Percentiles rank a stretch among this genome's conserved stretches.
Evolutionary conservation across 2,888 invertebrate species (phyloP).

Genomic region (Automeris io): DNA sequence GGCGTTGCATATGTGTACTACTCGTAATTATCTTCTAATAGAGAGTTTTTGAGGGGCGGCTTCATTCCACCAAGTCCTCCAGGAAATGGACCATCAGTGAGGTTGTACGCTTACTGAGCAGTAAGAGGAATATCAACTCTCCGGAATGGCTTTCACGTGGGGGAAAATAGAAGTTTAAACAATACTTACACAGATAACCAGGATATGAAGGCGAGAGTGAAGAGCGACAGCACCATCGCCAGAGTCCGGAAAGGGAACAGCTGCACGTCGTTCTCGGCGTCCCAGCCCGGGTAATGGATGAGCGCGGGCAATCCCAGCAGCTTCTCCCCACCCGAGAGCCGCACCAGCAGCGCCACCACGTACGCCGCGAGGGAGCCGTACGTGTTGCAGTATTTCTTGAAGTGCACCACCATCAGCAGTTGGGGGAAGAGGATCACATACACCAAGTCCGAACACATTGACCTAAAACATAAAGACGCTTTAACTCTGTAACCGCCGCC

Average conservation of each 20-base stretch:
- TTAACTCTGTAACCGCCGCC: too few relatives aligned
- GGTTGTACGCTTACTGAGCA: too few relatives aligned
- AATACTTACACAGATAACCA: conserved; percentile 84
- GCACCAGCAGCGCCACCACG: conserved; percentile 87
- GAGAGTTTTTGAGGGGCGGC: too few relatives aligned
- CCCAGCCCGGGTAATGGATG: conserved; percentile 93
- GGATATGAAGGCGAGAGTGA: conserved; percentile 88
- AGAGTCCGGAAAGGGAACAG: conserved; percentile 97
- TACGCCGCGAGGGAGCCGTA: conserved; percentile 96
- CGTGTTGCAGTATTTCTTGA: conserved; percentile 95
- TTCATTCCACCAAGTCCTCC: too few relatives aligned
- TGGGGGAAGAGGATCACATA: conserved; percentile 99
- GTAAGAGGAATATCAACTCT: too few relatives aligned
- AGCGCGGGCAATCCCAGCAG: conserved; percentile 88
- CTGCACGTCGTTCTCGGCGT: conserved; percentile 87
- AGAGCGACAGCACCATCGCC: conserved; percentile 92
- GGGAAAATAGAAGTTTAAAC: background rate
- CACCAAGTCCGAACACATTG: conserved; percentile 98
- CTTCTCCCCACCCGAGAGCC: conserved; percentile 91
- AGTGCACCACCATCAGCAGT: conserved; percentile 97
- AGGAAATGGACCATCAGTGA: too few relatives aligned
- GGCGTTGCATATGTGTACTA: too few relatives aligned
- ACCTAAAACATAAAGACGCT: conserved; percentile 80
- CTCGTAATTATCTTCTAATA: too few relatives aligned
- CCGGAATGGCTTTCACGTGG: too few relatives aligned